Base-by-base conservation (phyloP, 2,888 invertebrate species). In the Orthonevra nobilis region DNA sequence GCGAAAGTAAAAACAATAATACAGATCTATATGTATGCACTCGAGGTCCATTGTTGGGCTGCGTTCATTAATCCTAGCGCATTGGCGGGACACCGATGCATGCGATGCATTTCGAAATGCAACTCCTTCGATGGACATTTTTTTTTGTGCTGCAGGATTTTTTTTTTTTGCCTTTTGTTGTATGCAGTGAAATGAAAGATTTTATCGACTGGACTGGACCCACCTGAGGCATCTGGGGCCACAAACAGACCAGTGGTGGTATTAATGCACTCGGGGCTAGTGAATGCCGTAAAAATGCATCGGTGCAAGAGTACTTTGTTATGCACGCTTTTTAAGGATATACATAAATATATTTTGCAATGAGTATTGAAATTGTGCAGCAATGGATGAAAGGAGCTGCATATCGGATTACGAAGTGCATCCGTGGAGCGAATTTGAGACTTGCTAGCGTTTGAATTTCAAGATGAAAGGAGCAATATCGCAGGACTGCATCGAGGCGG, bases 211-310 rank as follows among this genome's bases (percentile, higher is more conserved):
- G 28, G 12, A 36, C 26, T 15, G 15, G 17, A 28, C 14, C 48
- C 32, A 50, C 19, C 23, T 23, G 23, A n/a, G n/a, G n/a, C n/a
- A n/a, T n/a, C n/a, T n/a, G n/a, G n/a, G n/a, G n/a, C n/a, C n/a
- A n/a, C n/a, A n/a, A n/a, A n/a, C n/a, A n/a, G n/a, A n/a, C n/a
- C n/a, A n/a, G n/a, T n/a, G n/a, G n/a, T n/a, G n/a, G n/a, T n/a
- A n/a, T n/a, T n/a, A n/a, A n/a, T n/a, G n/a, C n/a, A n/a, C n/a
- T n/a, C n/a, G n/a, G n/a, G n/a, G n/a, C n/a, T n/a, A n/a, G n/a
- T n/a, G 56, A 66, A 72, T 79, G 64, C 72, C 52, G 23, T 38
- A 14, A 61, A 69, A 77, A 32, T 77, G 77, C 77, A 72, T 70
- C 58, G n/a, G n/a, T 17, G 19, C 64, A 23, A 9, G 32, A 42